Base-by-base conservation (phyloP, 2,113 vertebrate species). In the Nothobranchius kuhntae region DNA sequence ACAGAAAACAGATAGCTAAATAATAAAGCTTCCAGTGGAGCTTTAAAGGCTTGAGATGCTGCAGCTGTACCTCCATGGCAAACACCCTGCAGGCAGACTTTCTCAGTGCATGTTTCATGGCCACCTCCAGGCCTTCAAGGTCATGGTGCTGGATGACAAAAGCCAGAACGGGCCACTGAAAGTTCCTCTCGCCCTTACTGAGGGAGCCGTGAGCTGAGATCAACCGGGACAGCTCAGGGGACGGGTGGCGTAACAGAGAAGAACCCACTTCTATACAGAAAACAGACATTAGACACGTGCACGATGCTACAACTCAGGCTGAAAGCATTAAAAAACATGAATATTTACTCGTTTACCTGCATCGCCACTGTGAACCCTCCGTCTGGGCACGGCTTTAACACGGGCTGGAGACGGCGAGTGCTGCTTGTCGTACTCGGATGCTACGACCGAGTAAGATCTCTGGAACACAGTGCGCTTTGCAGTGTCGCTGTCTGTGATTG, bases 141-240 rank as follows among this genome's bases (percentile, higher is more conserved):
- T 99, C 97, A 79, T 99, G 98, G 84, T 99, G 98, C 77, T 99
- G 98, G 86, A 99, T 99, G 56, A 99, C 97, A 87, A 99, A 99
- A 69, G 96, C 96, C 86, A 99, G 82, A 61, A 99, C 98, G 8
- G 98, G 98, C 97, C 97, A 99, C 81, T 98, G 97, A 92, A 98
- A 99, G 91, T 99, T 99, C 81, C 98, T 94, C 89, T 99, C 98
- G 71, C 97, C 97, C 82, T 98, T 99, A 85, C 96, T 97, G 87
- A 98, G 95, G 62, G 96, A 98, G 89, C 97, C 96, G 61, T 99
- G 98, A 68, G 97, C 96, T 51, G 96, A 98, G 87, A 99, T 99
- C 74, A 99, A 94, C 56, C 98, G 94, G 69, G 98, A 99, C 47
- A 99, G 94, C 91, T 99, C 98, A 13, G 98, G 98, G 86, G 98